Percentiles rank a stretch among this genome's conserved stretches.
These are phyloP conservation scores for Aphyosemion australe DNA, from an alignment of 2,113 vertebrate species.

Conservation along the genomic window DNA sequence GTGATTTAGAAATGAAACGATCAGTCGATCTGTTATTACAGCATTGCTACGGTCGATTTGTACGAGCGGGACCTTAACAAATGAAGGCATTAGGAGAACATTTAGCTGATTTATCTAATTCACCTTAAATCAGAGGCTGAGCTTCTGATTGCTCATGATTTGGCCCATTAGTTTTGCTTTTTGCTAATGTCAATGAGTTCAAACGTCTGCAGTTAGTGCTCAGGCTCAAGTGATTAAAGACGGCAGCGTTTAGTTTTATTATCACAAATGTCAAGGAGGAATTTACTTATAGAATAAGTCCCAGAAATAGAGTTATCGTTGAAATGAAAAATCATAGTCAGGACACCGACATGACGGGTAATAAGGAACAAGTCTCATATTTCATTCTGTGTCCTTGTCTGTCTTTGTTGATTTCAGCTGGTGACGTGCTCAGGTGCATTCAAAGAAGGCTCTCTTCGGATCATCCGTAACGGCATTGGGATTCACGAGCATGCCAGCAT, in stretches of 20 bases:
- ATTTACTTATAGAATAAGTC: not conserved
- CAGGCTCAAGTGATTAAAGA: not conserved
- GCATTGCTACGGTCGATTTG: not conserved
- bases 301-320: not conserved
- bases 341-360: not conserved
- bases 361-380: not conserved
- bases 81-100: not conserved
- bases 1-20: not conserved
- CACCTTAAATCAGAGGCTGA: not conserved
- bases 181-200: not conserved
- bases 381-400: conserved; percentile 12
- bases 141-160: conserved; percentile 8
- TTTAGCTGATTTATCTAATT: conserved; percentile 3
- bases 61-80: not conserved
- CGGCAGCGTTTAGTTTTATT: not conserved
- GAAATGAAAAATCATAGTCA: not conserved
- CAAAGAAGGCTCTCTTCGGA: conserved; percentile 95
- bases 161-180: conserved; percentile 8
- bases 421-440: conserved; percentile 98
- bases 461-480: conserved; percentile 97
- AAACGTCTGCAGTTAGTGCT: conserved; percentile 1
- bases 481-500: conserved; percentile 99
- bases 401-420: conserved; percentile 78
- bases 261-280: not conserved
- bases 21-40: not conserved